Conservation (phyloP, 1,140 invertebrate genomes). For the Bombus sylvicola region DNA sequence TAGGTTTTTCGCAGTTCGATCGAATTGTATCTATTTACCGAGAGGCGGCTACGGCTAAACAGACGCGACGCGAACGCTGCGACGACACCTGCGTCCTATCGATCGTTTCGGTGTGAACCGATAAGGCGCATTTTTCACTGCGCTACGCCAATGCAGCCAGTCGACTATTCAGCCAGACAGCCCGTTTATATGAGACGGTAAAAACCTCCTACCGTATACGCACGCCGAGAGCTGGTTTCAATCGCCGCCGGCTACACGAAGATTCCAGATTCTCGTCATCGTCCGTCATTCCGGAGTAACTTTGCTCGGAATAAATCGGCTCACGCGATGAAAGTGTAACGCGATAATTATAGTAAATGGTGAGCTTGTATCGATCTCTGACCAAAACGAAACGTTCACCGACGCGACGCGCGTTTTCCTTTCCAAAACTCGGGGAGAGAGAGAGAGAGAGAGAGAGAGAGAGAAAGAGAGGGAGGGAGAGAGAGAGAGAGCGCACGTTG, state of each 20-base stretch:
- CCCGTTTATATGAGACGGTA: conserved; percentile 60
- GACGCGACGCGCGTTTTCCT: not conserved
- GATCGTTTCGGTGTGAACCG: not conserved
- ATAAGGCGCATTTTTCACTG: conserved; percentile 27
- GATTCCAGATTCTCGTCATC: conserved; percentile 69
- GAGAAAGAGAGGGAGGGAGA: rapidly evolving
- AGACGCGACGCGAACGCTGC: not conserved
- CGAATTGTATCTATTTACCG: not conserved
- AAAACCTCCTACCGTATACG: conserved; percentile 64
- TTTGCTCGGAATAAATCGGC: conserved; percentile 55
- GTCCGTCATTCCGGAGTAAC: conserved; percentile 60
- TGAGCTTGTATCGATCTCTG: not conserved
- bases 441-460: too few relatives aligned
- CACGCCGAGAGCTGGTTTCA: conserved; percentile 62
- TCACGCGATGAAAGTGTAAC: conserved; percentile 56
- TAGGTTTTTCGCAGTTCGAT: not conserved
- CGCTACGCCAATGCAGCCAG: conserved; percentile 41
- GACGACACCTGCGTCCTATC: not conserved
- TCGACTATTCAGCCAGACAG: conserved; percentile 58
- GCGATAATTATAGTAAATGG: conserved; percentile 58
- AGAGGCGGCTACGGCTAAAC: not conserved
- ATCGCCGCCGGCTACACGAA: conserved; percentile 48
- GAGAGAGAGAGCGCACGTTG: not conserved
- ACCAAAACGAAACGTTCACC: not conserved
- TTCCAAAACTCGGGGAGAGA: not conserved